Evolutionary conservation across 2,113 vertebrate genomes (phyloP), one percentile per base, ranked within the genome.

Genomic region (Jaculus jaculus): DNA sequence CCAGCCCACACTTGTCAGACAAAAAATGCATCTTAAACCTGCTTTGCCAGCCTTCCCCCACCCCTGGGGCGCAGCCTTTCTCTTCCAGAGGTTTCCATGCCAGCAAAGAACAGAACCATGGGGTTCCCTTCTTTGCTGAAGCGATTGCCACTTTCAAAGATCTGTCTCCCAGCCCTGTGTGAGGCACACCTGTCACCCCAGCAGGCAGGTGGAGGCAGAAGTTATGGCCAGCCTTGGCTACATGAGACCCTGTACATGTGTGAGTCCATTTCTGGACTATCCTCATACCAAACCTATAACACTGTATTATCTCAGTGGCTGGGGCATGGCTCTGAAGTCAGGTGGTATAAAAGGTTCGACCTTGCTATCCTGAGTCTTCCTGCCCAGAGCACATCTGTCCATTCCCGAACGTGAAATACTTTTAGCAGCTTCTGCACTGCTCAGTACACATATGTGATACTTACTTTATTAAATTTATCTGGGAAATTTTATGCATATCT

Each of bases 301-400:
- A 30, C 30, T 83, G 47, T 42, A 47, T 61, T 68, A 21, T 47
- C 28, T 83, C 26, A 3, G 12, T 1, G 47, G 17, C 17, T 42
- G 2, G 0, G 30, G 3, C n/a, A 39, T 12, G 15, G 23, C 28
- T 63, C 47, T 15, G 30, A 51, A 68, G 47, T 2, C 3, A 1
- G 39, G 28, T 42, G 10, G 17, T 82, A 42, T 42, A 9, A 28
- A 26, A 24, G 24, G 61, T 10, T 37, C 16, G 8, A 32, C 28
- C 65, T 66, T 66, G 37, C 28, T 21, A 24, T 32, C 16, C 37
- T 65, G 26, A 10, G 30, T 83, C 26, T 47, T 20, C 17, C 61
- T 28, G 32, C 4, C 18, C 37, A 66, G 2, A 21, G 5, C 28
- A n/a, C 6, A 65, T 42, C 79, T 66, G 42, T 47, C 42, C 42